phyloP scores from a whole-genome alignment of 2,797 vertebrate species.

The Enteromius anoplus region DNA sequence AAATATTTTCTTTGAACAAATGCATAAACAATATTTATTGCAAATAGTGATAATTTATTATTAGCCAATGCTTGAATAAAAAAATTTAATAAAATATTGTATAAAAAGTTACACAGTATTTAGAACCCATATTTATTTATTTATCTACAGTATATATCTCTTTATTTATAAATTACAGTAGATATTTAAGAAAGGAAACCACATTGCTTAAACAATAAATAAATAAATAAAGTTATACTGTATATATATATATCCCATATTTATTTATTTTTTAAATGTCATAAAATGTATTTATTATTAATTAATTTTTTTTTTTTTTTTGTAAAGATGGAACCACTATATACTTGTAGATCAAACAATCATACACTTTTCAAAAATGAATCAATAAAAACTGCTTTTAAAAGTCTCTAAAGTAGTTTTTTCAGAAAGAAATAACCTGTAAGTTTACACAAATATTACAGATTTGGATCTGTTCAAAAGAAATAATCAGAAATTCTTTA shows the following conservation, averaged over 20 bases:
- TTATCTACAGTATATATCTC: no score
- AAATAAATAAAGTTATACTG: no score
- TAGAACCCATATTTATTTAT: not conserved
- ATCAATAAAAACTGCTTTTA: not conserved
- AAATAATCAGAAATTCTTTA: not conserved
- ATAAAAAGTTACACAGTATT: not conserved
- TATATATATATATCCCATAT: no score
- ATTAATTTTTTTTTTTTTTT: no score
- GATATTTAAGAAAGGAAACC: no score
- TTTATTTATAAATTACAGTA: not conserved
- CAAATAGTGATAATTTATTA: not conserved
- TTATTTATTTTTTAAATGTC: no score
- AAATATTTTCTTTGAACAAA: not conserved
- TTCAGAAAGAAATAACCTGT: not conserved
- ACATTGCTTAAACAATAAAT: no score
- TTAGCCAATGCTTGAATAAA: not conserved
- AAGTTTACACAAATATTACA: no score
- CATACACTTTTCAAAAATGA: not conserved
- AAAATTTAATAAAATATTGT: not conserved
- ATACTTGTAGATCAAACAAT: not conserved
- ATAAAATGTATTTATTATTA: no score
- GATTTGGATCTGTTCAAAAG: not conserved
- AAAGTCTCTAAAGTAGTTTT: not conserved
- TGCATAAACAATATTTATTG: not conserved
- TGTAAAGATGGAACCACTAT: no score